Base-by-base conservation (phyloP, 2,797 vertebrate genomes). In the Microctenopoma lineatum region DNA sequence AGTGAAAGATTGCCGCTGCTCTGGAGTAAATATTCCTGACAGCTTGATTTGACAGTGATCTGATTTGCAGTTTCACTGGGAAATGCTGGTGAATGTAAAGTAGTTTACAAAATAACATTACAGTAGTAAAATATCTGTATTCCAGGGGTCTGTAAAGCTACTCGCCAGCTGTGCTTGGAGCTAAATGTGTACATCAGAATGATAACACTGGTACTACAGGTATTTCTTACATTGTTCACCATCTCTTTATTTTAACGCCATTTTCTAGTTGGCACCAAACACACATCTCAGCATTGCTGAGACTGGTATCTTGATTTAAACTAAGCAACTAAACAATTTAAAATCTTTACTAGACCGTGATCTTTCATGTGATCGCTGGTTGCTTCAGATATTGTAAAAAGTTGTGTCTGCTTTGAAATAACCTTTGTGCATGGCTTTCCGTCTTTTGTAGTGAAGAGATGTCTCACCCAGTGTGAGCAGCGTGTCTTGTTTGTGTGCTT, bases 21-120 rank as follows among this genome's bases (percentile, higher is more conserved):
- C 13, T 29, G 51, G 5, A 59, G 65, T 81, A 73, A 75, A 83
- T 77, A 78, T 69, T 74, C 54, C 55, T 81, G 77, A 77, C 81
- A 83, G 47, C 57, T 47, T 21, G 27, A 32, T 45, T 65, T 70
- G 61, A 83, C 62, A 48, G n/a, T 58, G 41, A 73, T 75, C 57
- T 75, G 64, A 80, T 79, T 70, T 76, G 63, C 54, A 66, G 56
- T 61, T 69, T 78, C 16, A 14, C 58, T 27, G 44, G 27, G 54
- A 62, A 53, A 72, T 65, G 65, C 36, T 50, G n/a, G 36, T 70
- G 62, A 65, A 61, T 80, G 59, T 42, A 41, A 67, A 79, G 25
- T 16, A 45, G 8, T 18, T 60, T 50, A 11, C 9, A 11, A 53
- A 55, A 71, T 36, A 62, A 52, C 5, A 44, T 10, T 45, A 8